phyloP scores from a whole-genome alignment of 2,113 vertebrate species.

The Macaca nemestrina region DNA sequence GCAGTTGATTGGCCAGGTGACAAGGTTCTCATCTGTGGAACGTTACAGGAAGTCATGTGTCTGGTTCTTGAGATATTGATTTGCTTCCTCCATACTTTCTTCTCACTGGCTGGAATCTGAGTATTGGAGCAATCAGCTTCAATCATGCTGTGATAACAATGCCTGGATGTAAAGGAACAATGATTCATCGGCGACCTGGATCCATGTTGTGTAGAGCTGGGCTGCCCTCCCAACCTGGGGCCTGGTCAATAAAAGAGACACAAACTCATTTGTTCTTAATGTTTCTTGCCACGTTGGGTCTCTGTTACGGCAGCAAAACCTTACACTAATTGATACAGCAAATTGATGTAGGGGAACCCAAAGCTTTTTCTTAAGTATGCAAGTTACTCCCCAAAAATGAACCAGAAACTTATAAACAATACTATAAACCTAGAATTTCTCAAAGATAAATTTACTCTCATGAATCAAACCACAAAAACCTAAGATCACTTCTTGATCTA shows the following conservation, averaged over 20 bases:
- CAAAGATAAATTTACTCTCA: neutral
- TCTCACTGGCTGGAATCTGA: neutral
- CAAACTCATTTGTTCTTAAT: neutral
- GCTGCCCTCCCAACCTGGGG: fast-evolving
- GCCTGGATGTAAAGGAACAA: neutral
- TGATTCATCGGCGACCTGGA: neutral
- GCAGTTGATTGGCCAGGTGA: neutral
- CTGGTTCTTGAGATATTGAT: neutral
- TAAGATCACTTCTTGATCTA: neutral
- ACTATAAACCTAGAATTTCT: neutral
- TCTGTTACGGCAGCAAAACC: neutral
- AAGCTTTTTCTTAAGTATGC: neutral
- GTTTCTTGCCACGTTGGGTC: neutral
- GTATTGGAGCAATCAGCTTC: neutral
- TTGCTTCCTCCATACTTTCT: neutral
- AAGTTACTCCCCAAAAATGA: neutral
- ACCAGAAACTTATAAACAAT: neutral
- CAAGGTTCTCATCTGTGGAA: neutral
- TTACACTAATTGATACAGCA: neutral
- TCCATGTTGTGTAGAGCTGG: neutral
- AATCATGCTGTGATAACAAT: neutral
- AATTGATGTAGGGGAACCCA: neutral
- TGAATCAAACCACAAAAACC: neutral
- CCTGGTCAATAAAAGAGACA: neutral
- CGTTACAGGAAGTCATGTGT: neutral